These are phyloP conservation scores for Phytoseiulus persimilis DNA, from an alignment of 2,888 invertebrate genomes.

Conservation along the genomic window DNA sequence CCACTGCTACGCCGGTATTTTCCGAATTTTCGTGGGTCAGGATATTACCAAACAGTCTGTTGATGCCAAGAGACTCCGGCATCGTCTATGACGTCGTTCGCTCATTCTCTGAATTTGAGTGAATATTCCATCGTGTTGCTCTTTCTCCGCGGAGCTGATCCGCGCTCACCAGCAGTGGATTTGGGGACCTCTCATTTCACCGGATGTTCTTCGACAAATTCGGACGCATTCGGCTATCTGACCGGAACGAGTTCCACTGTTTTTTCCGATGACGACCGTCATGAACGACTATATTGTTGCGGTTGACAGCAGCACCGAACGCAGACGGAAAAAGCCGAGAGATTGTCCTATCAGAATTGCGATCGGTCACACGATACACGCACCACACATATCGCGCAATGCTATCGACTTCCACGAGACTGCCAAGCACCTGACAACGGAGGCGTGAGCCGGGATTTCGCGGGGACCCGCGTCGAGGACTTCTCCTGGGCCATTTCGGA, in stretches of 20 bases:
- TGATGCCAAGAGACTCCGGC: no score
- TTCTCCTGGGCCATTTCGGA: neutral
- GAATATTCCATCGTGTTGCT: no score
- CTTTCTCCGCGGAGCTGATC: no score
- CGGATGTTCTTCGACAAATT: no score
- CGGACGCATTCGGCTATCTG: no score
- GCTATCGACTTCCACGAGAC: neutral
- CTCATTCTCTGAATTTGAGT: no score
- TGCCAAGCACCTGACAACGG: neutral
- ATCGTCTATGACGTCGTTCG: no score
- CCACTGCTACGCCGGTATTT: no score
- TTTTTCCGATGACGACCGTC: neutral
- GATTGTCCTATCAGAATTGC: neutral
- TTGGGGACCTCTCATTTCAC: no score
- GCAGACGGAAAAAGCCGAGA: neutral
- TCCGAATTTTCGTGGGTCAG: no score
- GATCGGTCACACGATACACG: neutral
- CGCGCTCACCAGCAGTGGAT: no score
- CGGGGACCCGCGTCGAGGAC: neutral
- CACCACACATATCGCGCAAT: neutral
- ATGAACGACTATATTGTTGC: neutral
- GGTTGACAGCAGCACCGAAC: neutral
- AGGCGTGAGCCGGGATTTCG: neutral
- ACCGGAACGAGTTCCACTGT: neutral
- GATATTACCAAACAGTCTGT: no score